A percentile compares a stretch with the other conserved stretches of the same genome.
These are phyloP conservation scores for Cassiopea andromeda DNA, from an alignment of 30 jellyfish, hydroid and myxozoan species.

Conservation along the genomic window DNA sequence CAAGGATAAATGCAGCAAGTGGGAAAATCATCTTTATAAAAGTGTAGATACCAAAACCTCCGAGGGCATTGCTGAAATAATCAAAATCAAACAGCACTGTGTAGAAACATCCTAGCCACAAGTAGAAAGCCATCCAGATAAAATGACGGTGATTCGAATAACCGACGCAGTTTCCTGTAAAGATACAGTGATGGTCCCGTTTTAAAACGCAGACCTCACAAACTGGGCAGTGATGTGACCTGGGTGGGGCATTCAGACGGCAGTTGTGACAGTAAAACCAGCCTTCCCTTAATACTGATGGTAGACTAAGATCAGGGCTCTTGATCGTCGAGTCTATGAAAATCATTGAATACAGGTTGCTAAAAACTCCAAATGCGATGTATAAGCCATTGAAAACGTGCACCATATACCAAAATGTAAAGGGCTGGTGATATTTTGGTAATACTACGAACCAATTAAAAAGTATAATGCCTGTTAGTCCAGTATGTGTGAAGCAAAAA, in stretches of 20 bases:
- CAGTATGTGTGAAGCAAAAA: conserved; percentile 85
- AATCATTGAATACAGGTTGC: conserved; percentile 78
- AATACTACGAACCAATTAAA: conserved; percentile 79
- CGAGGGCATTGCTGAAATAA: conserved; percentile 68
- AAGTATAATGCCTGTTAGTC: conserved; percentile 72
- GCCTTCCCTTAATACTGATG: conserved; percentile 86
- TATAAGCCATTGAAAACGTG: conserved; percentile 71
- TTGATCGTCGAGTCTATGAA: conserved; percentile 73
- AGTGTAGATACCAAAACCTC: conserved; percentile 51
- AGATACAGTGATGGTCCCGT: conserved; percentile 94
- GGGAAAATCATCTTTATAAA: conserved; percentile 82
- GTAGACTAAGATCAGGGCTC: conserved; percentile 58
- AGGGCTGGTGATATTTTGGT: conserved; percentile 83
- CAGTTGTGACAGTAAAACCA: conserved; percentile 91
- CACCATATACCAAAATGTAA: conserved; percentile 66
- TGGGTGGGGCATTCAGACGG: conserved; percentile 95
- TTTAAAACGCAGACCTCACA: conserved; percentile 89
- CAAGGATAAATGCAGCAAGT: conserved; percentile 74
- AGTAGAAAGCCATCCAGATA: conserved; percentile 67
- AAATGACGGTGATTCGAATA: conserved; percentile 86
- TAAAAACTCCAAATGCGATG: conserved; percentile 73
- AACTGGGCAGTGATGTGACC: conserved; percentile 91
- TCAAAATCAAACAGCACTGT: conserved; percentile 74
- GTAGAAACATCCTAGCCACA: conserved; percentile 89
- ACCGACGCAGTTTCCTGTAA: conserved; percentile 96